Percentiles rank a stretch among this genome's conserved stretches.
Conservation (phyloP, 2,797 vertebrate genomes). For the Melanotaenia trifasciata region DNA sequence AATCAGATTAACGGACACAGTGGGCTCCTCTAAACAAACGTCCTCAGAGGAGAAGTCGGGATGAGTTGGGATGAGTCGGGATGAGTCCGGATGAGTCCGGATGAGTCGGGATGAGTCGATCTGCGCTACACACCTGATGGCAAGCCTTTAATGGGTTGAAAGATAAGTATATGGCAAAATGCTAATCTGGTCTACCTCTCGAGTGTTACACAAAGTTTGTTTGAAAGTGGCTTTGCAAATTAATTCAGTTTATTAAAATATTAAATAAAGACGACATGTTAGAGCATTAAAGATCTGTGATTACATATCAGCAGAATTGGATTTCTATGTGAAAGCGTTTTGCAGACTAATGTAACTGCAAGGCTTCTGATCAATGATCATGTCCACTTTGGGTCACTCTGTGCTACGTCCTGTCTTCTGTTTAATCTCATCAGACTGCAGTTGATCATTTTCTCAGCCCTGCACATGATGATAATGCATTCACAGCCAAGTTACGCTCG, state of each 20-base stretch:
- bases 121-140: not conserved
- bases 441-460: slow-evolving; percentile 68
- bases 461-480: slow-evolving; percentile 61
- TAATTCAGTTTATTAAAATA: slow-evolving; percentile 16
- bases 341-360: slow-evolving; percentile 24
- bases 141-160: slow-evolving; percentile 16
- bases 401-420: slow-evolving; percentile 30
- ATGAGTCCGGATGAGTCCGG: too few relatives aligned
- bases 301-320: slow-evolving; percentile 31
- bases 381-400: slow-evolving; percentile 14
- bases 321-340: slow-evolving; percentile 5
- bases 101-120: slow-evolving; percentile 12
- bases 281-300: slow-evolving; percentile 8
- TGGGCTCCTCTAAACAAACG: slow-evolving; percentile 17
- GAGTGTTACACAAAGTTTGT: slow-evolving; percentile 11
- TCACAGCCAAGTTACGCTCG: slow-evolving; percentile 35
- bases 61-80: too few relatives aligned
- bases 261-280: slow-evolving; percentile 1
- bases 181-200: too few relatives aligned
- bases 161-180: not conserved
- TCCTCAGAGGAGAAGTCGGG: slow-evolving; percentile 5
- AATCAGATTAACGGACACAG: slow-evolving; percentile 43
- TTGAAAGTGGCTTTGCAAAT: slow-evolving; percentile 24
- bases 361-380: slow-evolving; percentile 43
- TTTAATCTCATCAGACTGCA: slow-evolving; percentile 57